Evolutionary conservation across 2,888 invertebrate genomes (phyloP).

Genomic region (Dioctria rufipes): DNA sequence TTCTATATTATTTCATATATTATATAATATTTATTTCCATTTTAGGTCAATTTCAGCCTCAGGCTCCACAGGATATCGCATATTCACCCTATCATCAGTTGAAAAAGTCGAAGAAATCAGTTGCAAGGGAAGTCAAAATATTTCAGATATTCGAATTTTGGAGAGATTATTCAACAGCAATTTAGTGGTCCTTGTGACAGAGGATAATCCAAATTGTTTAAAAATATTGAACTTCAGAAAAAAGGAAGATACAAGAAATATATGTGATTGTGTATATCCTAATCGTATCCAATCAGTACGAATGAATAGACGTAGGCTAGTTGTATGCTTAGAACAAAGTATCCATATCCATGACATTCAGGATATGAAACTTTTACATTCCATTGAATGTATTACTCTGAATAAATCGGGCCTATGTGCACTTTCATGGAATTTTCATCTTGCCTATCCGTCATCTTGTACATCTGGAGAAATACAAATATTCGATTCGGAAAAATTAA

Average conservation of each 20-base stretch:
- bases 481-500: slow-evolving; percentile 68
- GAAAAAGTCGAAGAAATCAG: slow-evolving; percentile 70
- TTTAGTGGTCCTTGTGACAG: slow-evolving; percentile 69
- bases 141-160: slow-evolving; percentile 66
- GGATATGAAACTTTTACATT: slow-evolving; percentile 70
- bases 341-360: slow-evolving; percentile 71
- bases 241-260: slow-evolving; percentile 66
- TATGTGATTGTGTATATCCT: slow-evolving; percentile 70
- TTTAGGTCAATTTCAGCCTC: slow-evolving; percentile 68
- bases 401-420: slow-evolving; percentile 69
- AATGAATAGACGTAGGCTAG: slow-evolving; percentile 69
- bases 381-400: slow-evolving; percentile 68
- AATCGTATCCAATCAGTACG: slow-evolving; percentile 69
- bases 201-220: slow-evolving; percentile 69
- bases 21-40: slow-evolving; percentile 42
- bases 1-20: neutral
- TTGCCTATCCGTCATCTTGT: slow-evolving; percentile 67
- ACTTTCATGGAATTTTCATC: slow-evolving; percentile 68
- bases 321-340: slow-evolving; percentile 68
- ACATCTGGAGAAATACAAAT: slow-evolving; percentile 67
- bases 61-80: slow-evolving; percentile 66
- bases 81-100: slow-evolving; percentile 67
- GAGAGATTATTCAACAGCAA: slow-evolving; percentile 70
- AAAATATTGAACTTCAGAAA: slow-evolving; percentile 71
- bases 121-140: slow-evolving; percentile 68